Percentiles rank a stretch among this genome's conserved stretches.
Evolutionary conservation across 2,113 vertebrate genomes (phyloP).

Genomic region (Otocyon megalotis): DNA sequence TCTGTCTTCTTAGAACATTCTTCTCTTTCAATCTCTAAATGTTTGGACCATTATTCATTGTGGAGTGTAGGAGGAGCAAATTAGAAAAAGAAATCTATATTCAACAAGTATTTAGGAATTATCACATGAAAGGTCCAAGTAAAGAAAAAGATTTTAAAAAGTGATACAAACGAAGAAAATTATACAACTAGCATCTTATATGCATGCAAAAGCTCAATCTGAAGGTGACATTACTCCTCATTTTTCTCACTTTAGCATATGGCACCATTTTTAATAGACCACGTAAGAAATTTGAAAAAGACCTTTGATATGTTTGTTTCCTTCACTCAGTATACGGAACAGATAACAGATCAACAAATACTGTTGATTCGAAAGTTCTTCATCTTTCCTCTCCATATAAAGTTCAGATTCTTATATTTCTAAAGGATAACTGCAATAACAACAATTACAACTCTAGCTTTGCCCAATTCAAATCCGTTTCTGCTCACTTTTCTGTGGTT

Average conservation of each 20-base stretch:
- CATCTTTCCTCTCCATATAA: neutral
- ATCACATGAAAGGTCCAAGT: neutral
- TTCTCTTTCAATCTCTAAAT: neutral
- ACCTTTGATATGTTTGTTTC: neutral
- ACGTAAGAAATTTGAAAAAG: neutral
- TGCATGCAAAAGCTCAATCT: neutral
- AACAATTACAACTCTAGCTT: neutral
- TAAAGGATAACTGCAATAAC: neutral
- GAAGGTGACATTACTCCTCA: neutral
- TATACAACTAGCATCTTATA: neutral
- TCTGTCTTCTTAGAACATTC: neutral
- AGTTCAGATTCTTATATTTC: neutral
- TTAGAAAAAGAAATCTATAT: neutral
- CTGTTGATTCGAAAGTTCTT: neutral
- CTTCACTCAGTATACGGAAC: neutral
- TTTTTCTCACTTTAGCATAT: neutral
- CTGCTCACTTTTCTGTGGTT: neutral
- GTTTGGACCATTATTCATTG: neutral
- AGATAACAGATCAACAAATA: neutral
- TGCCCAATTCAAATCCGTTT: neutral
- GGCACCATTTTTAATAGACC: neutral
- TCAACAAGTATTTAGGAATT: neutral
- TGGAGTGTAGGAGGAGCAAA: neutral
- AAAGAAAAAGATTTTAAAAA: neutral
- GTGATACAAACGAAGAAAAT: neutral